Evolutionary conservation across 1,140 invertebrate genomes (phyloP).

Genomic region (Teleopsis dalmanni): DNA sequence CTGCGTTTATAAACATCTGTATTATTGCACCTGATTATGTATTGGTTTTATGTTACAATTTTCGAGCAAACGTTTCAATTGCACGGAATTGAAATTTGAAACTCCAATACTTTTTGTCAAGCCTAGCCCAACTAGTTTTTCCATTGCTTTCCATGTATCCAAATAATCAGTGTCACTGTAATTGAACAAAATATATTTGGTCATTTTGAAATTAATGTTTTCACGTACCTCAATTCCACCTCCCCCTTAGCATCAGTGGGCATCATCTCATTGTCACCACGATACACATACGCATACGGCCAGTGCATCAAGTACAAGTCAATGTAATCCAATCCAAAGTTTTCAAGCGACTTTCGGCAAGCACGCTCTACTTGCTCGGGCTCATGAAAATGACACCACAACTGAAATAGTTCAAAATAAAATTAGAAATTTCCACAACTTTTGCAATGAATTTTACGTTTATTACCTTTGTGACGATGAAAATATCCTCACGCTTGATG

Average conservation of each 20-base stretch:
- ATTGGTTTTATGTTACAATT: conserved; percentile 64
- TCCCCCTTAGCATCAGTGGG: conserved; percentile 54
- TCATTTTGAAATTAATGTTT: too few species aligned
- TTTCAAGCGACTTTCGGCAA: conserved; percentile 49
- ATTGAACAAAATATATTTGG: too few species aligned
- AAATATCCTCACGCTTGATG: conserved; percentile 31
- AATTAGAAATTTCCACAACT: background rate
- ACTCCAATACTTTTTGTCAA: conserved; percentile 72
- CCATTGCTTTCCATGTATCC: conserved; percentile 87
- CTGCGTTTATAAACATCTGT: too few species aligned
- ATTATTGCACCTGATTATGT: conserved; percentile 60
- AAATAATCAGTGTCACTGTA: too few species aligned
- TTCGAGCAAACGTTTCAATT: conserved; percentile 65
- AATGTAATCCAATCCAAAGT: conserved; percentile 61
- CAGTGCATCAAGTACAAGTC: conserved; percentile 75
- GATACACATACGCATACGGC: conserved; percentile 59
- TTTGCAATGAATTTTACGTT: background rate
- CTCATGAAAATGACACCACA: conserved; percentile 36
- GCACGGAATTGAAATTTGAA: conserved; percentile 85
- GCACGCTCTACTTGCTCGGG: conserved; percentile 30
- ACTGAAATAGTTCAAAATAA: conserved; percentile 50
- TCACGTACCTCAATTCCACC: conserved; percentile 45
- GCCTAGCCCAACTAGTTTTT: conserved; percentile 63
- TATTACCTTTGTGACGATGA: background rate
- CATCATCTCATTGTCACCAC: conserved; percentile 37